Evolutionary conservation across 92 coral and sea anemone species (phyloP), one percentile per base, ranked within the genome.

Genomic region (Bergia sp.): DNA sequence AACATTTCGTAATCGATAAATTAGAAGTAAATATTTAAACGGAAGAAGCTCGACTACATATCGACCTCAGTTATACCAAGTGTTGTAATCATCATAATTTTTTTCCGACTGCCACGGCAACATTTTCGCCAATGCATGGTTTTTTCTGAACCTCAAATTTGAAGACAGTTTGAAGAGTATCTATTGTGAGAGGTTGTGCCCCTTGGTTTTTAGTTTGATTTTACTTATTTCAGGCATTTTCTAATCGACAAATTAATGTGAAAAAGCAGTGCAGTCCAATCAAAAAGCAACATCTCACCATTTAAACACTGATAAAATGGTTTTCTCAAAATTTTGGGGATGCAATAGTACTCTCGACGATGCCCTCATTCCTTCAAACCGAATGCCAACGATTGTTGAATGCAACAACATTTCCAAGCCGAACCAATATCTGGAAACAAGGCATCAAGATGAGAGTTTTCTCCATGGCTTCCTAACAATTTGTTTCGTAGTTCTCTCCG

Each of bases 401-500:
- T 43, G 58, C 65, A 67, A 7, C 18, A 83, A 83, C n/a, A 13
- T 37, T 3, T 84, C 79, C 66, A 4, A 23, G 20, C 40, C 18
- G 65, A 50, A 39, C 15, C 77, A 71, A 0, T 5, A 36, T 47
- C 67, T 69, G 39, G 42, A 84, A 5, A 42, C 65, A 67, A 69
- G 11, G 29, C n/a, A 37, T 4, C 6, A 7, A 50, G 78, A 84
- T 84, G n/a, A 71, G 5, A 45, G 15, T 2, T 29, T 23, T 13
- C 42, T 69, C 23, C 44, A 71, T 29, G 77, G 87, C 7, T 88
- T 91, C 74, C 79, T 91, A 45, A 82, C 72, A 2, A 21, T 82
- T n/a, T 82, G 69, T 12, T 92, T 92, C 66, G 89, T 86, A 3
- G 78, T 82, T 11, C 82, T 90, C 8, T 87, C 91, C 1, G 5